Base-by-base conservation (phyloP, 2,797 vertebrate genomes). In the Galaxias olidus region DNA sequence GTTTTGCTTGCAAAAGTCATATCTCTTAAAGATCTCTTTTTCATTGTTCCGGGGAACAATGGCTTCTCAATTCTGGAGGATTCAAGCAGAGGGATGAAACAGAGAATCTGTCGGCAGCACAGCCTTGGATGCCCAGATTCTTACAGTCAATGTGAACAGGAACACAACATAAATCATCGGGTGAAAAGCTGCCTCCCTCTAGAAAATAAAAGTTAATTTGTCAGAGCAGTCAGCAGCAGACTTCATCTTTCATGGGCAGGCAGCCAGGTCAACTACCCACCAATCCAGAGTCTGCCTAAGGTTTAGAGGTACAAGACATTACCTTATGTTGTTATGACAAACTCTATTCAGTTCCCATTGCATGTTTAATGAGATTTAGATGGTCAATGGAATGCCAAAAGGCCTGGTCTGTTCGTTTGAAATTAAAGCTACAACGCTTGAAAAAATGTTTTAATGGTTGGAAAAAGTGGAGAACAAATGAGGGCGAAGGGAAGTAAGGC, bases 301-400 rank as follows among this genome's bases (percentile, higher is more conserved):
- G 60, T 30, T 30, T 30, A 30, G 30, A 30, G 30, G 30, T 30
- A 30, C 30, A 30, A 30, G 30, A 30, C 30, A 30, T 2, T 3
- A 30, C 30, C 30, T 2, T 30, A 30, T 30, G 30, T 30, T 30
- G 76, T 76, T 80, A 73, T 84, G 85, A 87, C 88, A 87, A 80
- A 78, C 65, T 82, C 76, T 66, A 66, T 84, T 79, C 75, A 71
- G 74, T 74, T 80, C 84, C 62, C 74, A 69, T 63, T 61, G 58
- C 77, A 80, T 81, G 87, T 76, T 80, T 88, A 90, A 92, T 88
- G 76, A 72, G 74, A 89, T 91, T 90, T 87, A 80, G 83, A 68
- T 68, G 85, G 88, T 87, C 89, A 92, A 91, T 90, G 82, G 82
- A 90, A 89, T n/a, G n/a, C n/a, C n/a, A n/a, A n/a, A n/a, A n/a